Percentiles rank a stretch among this genome's conserved stretches.
Evolutionary conservation across 2,888 invertebrate species (phyloP).

Genomic region (Sarcophaga subvicina): DNA sequence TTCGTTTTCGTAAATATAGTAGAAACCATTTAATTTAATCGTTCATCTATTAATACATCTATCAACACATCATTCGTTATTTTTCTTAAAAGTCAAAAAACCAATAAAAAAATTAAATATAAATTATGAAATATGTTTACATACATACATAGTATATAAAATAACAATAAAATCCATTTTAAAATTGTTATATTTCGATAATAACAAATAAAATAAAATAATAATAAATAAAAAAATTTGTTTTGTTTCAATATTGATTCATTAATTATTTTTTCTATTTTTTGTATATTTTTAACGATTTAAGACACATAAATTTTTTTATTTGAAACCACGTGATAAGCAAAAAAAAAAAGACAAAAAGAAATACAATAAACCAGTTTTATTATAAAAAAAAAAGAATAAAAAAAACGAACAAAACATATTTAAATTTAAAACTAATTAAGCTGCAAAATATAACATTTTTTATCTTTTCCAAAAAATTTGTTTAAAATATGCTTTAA

Average conservation of each 20-base stretch:
- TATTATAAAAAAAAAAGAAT: neutral
- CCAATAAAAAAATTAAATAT: neutral
- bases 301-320: neutral
- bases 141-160: no score
- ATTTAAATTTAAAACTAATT: conserved; percentile 19
- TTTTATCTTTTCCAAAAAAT: neutral
- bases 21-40: neutral
- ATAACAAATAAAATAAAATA: neutral
- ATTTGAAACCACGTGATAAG: conserved; percentile 16
- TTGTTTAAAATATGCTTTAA: neutral
- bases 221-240: neutral
- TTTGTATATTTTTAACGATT: neutral
- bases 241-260: conserved; percentile 7
- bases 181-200: no score
- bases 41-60: neutral
- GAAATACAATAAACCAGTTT: conserved; percentile 4
- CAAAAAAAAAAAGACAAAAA: neutral
- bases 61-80: neutral
- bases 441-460: neutral
- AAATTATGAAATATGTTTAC: no score
- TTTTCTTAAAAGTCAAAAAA: neutral
- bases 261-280: neutral
- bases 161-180: no score
- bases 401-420: neutral
- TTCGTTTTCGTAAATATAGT: neutral